Conservation (phyloP, 2,888 invertebrate genomes). For the Drosophila paranaensis region DNA sequence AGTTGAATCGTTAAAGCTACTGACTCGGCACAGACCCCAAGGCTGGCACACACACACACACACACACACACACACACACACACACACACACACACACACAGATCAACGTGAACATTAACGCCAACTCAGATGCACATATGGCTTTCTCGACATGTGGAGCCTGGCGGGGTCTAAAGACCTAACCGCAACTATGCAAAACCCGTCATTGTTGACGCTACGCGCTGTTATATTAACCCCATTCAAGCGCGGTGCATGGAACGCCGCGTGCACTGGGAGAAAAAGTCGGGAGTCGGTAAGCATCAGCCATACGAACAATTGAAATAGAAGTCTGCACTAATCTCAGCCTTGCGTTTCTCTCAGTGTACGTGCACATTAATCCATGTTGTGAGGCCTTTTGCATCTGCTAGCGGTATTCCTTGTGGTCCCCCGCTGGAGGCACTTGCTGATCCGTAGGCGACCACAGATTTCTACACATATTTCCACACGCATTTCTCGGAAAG, state of each 20-base stretch:
- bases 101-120: slow-evolving; percentile 44
- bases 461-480: slow-evolving; percentile 55
- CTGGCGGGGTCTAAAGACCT: slow-evolving; percentile 44
- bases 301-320: neutral
- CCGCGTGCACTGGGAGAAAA: neutral
- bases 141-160: slow-evolving; percentile 48
- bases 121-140: slow-evolving; percentile 40
- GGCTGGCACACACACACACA: slow-evolving; percentile 56
- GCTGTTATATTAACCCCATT: slow-evolving; percentile 77
- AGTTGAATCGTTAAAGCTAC: slow-evolving; percentile 65
- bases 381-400: neutral
- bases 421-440: slow-evolving; percentile 14
- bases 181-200: slow-evolving; percentile 70
- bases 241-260: slow-evolving; percentile 36
- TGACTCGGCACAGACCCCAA: slow-evolving; percentile 64
- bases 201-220: slow-evolving; percentile 37
- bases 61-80: neutral
- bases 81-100: too few species aligned
- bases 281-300: neutral
- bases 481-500: slow-evolving; percentile 60
- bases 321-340: neutral
- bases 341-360: slow-evolving; percentile 3
- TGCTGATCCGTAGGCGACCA: slow-evolving; percentile 50
- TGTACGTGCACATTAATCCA: slow-evolving; percentile 12
- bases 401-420: slow-evolving; percentile 61